Evolutionary conservation across 2,113 vertebrate species (phyloP).

Genomic region (Scartelaos histophorus): DNA sequence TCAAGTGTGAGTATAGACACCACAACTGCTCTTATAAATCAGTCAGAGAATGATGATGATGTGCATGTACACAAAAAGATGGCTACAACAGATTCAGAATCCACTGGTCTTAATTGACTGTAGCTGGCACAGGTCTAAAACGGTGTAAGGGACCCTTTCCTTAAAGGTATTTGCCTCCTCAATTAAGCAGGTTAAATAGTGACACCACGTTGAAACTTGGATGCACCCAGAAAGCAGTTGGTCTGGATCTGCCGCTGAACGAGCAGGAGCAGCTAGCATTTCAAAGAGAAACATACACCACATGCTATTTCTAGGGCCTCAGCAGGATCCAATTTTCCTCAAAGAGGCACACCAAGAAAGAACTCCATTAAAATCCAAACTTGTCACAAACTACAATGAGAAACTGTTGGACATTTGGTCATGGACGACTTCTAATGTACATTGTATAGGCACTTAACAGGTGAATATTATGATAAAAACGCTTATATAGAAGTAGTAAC

Average conservation of each 20-base stretch:
- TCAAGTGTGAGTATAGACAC: neutral
- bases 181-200: neutral
- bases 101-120: neutral
- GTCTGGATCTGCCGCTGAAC: neutral
- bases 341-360: constrained; percentile 19
- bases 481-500: constrained; percentile 24
- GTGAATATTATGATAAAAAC: neutral
- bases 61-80: neutral
- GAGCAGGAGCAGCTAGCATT: constrained; percentile 30
- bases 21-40: neutral
- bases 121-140: neutral
- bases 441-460: neutral
- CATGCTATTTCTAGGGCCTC: constrained; percentile 44
- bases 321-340: constrained; percentile 33
- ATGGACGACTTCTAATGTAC: neutral
- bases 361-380: neutral
- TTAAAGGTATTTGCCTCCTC: neutral
- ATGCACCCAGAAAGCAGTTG: neutral
- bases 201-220: neutral
- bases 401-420: neutral
- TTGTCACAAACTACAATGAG: neutral
- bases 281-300: constrained; percentile 43
- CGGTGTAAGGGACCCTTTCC: neutral
- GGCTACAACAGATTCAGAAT: neutral
- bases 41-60: neutral